Evolutionary conservation across 2,888 invertebrate species (phyloP), one percentile per base, ranked within the genome.

Genomic region (Drosophila falleni): DNA sequence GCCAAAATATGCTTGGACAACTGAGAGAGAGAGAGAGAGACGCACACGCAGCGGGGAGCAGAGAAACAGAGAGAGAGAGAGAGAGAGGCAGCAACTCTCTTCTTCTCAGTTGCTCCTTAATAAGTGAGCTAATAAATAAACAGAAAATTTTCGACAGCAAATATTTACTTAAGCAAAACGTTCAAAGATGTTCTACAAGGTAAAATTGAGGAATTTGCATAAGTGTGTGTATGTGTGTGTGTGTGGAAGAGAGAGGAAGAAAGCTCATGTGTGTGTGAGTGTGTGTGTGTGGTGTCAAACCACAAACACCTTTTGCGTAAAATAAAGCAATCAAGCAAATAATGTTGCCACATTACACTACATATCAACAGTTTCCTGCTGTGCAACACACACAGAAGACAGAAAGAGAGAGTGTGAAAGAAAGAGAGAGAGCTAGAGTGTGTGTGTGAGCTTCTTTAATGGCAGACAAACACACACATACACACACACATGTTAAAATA

Each of bases 321-420:
- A 89, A 89, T 89, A 82, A 87, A 84, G 89, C 89, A 89, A 89
- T 89, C 90, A 89, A 89, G 87, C 89, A 85, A 87, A 87, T 89
- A 89, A 89, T 89, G 89, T 82, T 87, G 86, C 89, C 89, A 88
- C 89, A 87, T 87, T 87, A 87, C 89, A 88, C 86, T 88, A 81
- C 84, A 78, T 70, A 77, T 78, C 78, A 80, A 84, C 88, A 86
- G 88, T 86, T 86, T 86, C 88, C 86, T 86, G 88, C 71, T 63
- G 71, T 26, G 74, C 62, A 29, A 53, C 55, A 56, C 10, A 26
- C 26, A 51, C 15, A 33, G 49, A 13, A 41, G 5, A 54, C 29
- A 6, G 2, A 42, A 19, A 33, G 42, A 16, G 64, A 55, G 70
- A 60, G 39, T 64, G 62, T 23, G 10, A 23, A 9, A 15, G 37